Evolutionary conservation across 2,113 vertebrate genomes (phyloP).

Genomic region (Oxyura jamaicensis): DNA sequence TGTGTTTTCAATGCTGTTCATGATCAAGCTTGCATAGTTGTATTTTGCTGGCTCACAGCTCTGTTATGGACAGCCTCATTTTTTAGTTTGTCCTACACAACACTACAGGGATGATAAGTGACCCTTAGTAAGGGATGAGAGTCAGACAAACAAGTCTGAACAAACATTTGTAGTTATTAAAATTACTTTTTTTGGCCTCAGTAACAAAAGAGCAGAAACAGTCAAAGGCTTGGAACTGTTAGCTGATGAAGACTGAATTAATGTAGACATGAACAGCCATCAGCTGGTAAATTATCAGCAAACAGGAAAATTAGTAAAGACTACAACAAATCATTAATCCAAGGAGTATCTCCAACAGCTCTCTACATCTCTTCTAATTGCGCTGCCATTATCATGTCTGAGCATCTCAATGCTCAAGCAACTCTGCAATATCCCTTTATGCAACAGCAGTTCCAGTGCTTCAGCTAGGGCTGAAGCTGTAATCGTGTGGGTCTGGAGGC

Average conservation of each 20-base stretch:
- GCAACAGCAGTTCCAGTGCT: background rate
- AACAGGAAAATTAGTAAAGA: background rate
- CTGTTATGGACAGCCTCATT: background rate
- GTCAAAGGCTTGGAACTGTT: background rate
- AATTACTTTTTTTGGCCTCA: background rate
- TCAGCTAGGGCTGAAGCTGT: background rate
- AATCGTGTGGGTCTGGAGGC: background rate
- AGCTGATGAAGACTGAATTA: background rate
- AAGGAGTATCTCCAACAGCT: background rate
- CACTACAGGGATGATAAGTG: background rate
- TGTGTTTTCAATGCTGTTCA: background rate
- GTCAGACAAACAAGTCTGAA: background rate
- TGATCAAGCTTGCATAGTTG: slow-evolving; percentile 21
- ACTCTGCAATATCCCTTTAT: background rate
- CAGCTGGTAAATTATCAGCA: background rate
- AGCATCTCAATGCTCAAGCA: background rate
- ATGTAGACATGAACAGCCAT: background rate
- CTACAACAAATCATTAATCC: background rate
- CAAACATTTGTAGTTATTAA: background rate
- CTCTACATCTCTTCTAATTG: background rate
- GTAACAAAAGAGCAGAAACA: background rate
- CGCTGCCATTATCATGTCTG: background rate
- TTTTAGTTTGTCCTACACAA: background rate
- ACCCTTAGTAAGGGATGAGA: background rate
- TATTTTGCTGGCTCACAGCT: background rate